Percentiles rank a stretch among this genome's conserved stretches.
Evolutionary conservation across 2,113 vertebrate species (phyloP).

Genomic region (Genyomyrus donnyi): DNA sequence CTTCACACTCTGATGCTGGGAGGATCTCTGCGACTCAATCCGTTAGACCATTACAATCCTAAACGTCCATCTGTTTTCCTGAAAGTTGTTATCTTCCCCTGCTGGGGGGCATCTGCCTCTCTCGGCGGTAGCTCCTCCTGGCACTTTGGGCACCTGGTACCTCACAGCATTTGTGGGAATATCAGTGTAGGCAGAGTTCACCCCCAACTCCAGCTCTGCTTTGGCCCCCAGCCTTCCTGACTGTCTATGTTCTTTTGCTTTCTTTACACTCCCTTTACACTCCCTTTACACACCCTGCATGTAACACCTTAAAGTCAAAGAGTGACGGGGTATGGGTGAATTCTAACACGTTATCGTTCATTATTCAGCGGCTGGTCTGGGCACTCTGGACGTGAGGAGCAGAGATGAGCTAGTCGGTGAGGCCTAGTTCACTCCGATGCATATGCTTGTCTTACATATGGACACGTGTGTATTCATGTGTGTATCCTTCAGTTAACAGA

Average conservation of each 20-base stretch:
- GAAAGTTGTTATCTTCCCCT: neutral
- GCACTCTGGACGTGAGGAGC: constrained; percentile 46
- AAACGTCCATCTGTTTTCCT: neutral
- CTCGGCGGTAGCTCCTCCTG: neutral
- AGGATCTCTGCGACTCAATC: neutral
- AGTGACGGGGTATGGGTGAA: neutral
- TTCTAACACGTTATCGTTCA: neutral
- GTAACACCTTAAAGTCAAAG: neutral
- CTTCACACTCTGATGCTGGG: neutral
- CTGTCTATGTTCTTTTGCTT: neutral
- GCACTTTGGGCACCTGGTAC: neutral
- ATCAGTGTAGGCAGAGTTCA: neutral
- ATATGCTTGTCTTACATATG: constrained; percentile 6
- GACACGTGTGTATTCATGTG: neutral
- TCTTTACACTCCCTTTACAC: neutral
- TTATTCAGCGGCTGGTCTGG: constrained; percentile 17
- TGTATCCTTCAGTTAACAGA: constrained; percentile 26
- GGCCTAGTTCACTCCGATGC: neutral
- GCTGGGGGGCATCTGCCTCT: neutral
- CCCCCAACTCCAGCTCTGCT: neutral
- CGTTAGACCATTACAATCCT: neutral
- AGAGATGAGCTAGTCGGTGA: constrained; percentile 46
- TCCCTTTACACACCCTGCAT: neutral
- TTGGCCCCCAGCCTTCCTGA: neutral
- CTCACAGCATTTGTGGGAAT: neutral